Base-by-base conservation (phyloP, 2,113 vertebrate species). In the Apteryx mantelli region DNA sequence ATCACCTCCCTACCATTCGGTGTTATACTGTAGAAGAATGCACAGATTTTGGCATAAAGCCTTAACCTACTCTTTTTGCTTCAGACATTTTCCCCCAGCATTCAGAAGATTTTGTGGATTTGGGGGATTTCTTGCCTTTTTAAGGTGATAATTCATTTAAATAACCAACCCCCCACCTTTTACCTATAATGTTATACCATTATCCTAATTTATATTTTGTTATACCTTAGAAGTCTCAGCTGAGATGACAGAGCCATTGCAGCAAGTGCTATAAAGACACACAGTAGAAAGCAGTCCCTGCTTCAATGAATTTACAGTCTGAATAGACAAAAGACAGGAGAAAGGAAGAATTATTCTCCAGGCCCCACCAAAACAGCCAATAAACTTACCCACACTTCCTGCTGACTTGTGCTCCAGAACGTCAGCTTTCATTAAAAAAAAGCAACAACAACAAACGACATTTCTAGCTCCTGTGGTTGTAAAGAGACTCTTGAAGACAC, bases 271-370 rank as follows among this genome's bases (percentile, higher is more conserved):
- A 76, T 95, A 95, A 97, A 95, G 92, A 61, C 81, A 80, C 52
- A 74, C 58, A 70, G 89, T 88, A 97, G 91, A 94, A 95, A 83
- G 89, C 82, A 83, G 75, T 28, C 89, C 71, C 86, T 83, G 85
- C 94, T 86, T 86, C 95, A 94, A 94, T 75, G 89, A 94, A 95
- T 95, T 95, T 97, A 95, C 89, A 94, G 86, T 91, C 84, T 94
- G 86, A 96, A 95, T 48, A 95, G 87, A 97, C 94, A 97, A 97
- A 97, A 97, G 93, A 93, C 89, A 94, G 89, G 93, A 95, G 93
- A 95, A 96, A 96, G 50, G 91, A 92, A 95, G 91, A 96, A 94
- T 94, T 97, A 97, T 94, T 94, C 95, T 97, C 94, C 66, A 83
- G 94, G 84, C 82, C 93, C 96, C 89, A 95, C 87, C 93, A 95